Evolutionary conservation across 2,113 vertebrate genomes (phyloP).

Genomic region (Thomomys bottae): DNA sequence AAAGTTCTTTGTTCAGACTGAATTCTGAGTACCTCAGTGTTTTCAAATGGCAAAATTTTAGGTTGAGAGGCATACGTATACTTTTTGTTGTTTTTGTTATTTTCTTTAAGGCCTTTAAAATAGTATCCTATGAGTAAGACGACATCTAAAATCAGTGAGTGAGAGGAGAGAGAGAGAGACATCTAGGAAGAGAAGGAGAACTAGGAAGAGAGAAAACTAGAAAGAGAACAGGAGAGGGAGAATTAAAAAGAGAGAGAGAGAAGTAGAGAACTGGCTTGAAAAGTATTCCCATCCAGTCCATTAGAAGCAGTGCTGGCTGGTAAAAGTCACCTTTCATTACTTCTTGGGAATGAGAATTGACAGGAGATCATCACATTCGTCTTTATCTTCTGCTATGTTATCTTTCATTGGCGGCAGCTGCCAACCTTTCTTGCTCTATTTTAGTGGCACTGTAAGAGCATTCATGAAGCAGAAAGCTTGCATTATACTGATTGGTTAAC

Average conservation of each 20-base stretch:
- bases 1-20: slow-evolving; percentile 53
- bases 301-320: not conserved
- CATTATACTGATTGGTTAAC: not conserved
- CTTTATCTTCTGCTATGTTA: not conserved
- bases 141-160: not conserved
- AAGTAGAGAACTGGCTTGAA: not conserved
- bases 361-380: not conserved
- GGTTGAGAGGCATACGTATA: not conserved
- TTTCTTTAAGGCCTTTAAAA: not conserved
- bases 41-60: not conserved
- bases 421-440: not conserved
- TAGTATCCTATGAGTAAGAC: not conserved
- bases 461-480: not conserved
- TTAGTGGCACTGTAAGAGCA: not conserved
- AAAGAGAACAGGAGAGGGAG: too few species aligned
- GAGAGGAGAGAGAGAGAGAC: too few species aligned
- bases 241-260: too few species aligned
- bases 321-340: not conserved
- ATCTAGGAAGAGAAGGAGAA: too few species aligned
- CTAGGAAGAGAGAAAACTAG: too few species aligned
- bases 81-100: not conserved
- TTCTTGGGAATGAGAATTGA: not conserved
- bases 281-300: not conserved
- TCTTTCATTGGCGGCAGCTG: not conserved
- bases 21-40: not conserved